Evolutionary conservation across 2,888 invertebrate genomes (phyloP).

Genomic region (Drosophila greeni): DNA sequence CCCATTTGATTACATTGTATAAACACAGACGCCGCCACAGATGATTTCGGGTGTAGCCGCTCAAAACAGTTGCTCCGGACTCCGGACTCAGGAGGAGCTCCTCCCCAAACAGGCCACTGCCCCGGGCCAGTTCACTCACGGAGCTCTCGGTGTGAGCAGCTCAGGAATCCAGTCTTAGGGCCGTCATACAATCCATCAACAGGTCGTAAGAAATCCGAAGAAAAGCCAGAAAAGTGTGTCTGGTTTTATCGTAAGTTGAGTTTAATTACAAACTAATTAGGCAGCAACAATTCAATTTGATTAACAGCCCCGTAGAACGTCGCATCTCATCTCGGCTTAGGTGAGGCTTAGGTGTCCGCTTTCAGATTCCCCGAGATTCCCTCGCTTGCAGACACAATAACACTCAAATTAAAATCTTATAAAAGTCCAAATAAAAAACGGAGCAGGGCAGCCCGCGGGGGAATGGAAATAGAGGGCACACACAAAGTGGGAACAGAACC

Average conservation of each 20-base stretch:
- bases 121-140: conserved; percentile 18
- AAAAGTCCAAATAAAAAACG: conserved; percentile 58
- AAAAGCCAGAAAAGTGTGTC: not conserved
- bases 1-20: conserved; percentile 65
- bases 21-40: conserved; percentile 62
- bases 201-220: not conserved
- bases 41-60: conserved; percentile 37
- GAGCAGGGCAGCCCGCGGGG: not conserved
- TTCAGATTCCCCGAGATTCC: conserved; percentile 50
- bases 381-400: conserved; percentile 60
- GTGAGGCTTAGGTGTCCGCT: conserved; percentile 57
- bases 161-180: not conserved
- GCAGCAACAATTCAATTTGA: conserved; percentile 55
- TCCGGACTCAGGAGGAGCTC: not conserved
- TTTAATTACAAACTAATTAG: conserved; percentile 71
- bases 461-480: conserved; percentile 3
- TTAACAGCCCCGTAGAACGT: conserved; percentile 38
- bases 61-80: conserved; percentile 48
- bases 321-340: conserved; percentile 6
- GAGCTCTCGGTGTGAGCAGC: conserved; percentile 6
- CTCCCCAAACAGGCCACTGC: not conserved
- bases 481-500: conserved; percentile 1
- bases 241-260: conserved; percentile 38
- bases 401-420: conserved; percentile 74
- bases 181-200: conserved; percentile 8